A percentile compares a stretch with the other conserved stretches of the same genome.
phyloP scores from a whole-genome alignment of 2,113 vertebrate genomes.

The Buteo buteo region DNA sequence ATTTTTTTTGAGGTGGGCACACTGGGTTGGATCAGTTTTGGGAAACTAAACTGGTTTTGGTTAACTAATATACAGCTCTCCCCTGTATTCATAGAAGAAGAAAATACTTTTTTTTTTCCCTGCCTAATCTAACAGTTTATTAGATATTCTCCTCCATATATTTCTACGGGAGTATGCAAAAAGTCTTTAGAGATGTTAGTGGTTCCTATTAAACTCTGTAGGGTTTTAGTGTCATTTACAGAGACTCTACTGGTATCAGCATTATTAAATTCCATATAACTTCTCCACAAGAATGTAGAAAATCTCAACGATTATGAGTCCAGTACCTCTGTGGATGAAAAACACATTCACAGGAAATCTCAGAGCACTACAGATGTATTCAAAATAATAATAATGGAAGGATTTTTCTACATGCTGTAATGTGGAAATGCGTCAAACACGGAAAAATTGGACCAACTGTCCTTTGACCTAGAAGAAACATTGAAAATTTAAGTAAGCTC shows the following conservation, averaged over 20 bases:
- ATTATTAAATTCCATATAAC: background rate
- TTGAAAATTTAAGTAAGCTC: background rate
- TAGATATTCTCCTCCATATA: background rate
- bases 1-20: background rate
- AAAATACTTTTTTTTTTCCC: background rate
- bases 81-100: background rate
- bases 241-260: background rate
- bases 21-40: background rate
- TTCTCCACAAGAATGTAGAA: background rate
- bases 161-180: background rate
- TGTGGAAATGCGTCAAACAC: background rate
- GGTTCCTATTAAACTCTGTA: background rate
- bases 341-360: background rate
- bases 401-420: background rate
- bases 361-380: background rate
- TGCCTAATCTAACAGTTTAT: background rate
- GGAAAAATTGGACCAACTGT: background rate
- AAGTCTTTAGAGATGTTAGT: background rate
- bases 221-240: background rate
- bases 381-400: background rate
- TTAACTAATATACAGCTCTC: background rate
- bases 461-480: background rate
- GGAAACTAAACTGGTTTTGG: background rate
- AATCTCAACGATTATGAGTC: background rate
- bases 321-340: background rate